These are phyloP conservation scores for Cyanoderma ruficeps DNA, from an alignment of 2,113 vertebrate species.

Conservation along the genomic window DNA sequence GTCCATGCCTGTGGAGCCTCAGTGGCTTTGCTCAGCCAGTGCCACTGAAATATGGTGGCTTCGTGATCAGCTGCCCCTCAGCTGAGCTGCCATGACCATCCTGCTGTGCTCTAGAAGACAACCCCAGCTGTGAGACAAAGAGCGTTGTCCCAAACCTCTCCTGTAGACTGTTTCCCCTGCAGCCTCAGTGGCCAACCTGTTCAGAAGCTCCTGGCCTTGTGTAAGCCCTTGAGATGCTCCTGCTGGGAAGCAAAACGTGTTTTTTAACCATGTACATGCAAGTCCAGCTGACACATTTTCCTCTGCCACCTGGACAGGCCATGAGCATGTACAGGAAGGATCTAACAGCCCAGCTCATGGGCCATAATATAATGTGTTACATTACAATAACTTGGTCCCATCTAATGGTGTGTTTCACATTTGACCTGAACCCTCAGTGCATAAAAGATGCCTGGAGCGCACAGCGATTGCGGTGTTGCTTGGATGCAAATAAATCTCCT, in stretches of 20 bases:
- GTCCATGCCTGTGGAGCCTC: background rate
- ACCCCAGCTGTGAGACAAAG: accelerated
- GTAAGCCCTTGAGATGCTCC: background rate
- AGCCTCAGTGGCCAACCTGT: background rate
- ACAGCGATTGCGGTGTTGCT: accelerated
- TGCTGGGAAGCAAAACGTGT: background rate
- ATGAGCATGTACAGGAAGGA: accelerated
- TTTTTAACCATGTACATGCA: background rate
- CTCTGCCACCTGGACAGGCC: background rate
- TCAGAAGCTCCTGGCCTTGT: background rate
- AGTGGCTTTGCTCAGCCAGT: background rate
- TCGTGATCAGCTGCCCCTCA: background rate
- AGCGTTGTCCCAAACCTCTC: background rate
- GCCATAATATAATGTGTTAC: accelerated
- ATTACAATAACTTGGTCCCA: background rate
- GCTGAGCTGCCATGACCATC: background rate
- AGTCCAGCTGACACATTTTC: background rate
- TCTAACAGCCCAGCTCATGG: background rate
- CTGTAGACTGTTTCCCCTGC: too few species aligned
- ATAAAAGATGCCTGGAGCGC: background rate
- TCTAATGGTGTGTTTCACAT: background rate
- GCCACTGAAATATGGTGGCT: background rate
- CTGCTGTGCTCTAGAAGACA: background rate
- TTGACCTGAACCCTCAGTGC: background rate
- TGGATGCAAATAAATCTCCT: background rate